phyloP scores from a whole-genome alignment of 1,140 invertebrate genomes.

The Pogonomyrmex californicus region DNA sequence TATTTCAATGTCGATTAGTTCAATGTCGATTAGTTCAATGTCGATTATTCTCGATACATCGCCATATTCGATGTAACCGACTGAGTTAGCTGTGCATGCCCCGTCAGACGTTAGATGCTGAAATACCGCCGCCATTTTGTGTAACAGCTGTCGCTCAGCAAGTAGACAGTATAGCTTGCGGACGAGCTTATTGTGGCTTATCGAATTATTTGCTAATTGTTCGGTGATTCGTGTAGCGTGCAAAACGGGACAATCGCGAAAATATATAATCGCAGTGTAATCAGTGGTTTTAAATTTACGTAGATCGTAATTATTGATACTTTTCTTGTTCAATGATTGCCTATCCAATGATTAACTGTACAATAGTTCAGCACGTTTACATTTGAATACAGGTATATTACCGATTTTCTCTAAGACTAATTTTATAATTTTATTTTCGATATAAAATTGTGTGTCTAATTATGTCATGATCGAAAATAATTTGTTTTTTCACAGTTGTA shows the following conservation, averaged over 20 bases:
- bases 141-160: background rate
- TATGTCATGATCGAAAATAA: background rate
- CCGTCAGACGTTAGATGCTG: background rate
- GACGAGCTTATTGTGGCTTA: background rate
- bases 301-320: background rate
- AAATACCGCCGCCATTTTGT: conserved; percentile 21
- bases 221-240: background rate
- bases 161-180: background rate
- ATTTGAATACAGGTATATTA: conserved; percentile 2
- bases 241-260: background rate
- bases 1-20: too few species aligned
- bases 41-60: too few species aligned
- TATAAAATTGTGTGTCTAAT: too few species aligned
- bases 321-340: background rate
- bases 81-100: background rate
- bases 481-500: background rate
- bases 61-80: background rate
- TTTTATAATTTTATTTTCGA: background rate
- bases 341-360: too few species aligned
- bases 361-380: background rate
- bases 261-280: background rate
- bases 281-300: background rate
- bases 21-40: too few species aligned
- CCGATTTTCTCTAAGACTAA: background rate
- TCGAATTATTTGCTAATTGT: background rate